A percentile compares a stretch with the other conserved stretches of the same genome.
Evolutionary conservation across 2,113 vertebrate genomes (phyloP).

Genomic region (Engraulis encrasicolus): DNA sequence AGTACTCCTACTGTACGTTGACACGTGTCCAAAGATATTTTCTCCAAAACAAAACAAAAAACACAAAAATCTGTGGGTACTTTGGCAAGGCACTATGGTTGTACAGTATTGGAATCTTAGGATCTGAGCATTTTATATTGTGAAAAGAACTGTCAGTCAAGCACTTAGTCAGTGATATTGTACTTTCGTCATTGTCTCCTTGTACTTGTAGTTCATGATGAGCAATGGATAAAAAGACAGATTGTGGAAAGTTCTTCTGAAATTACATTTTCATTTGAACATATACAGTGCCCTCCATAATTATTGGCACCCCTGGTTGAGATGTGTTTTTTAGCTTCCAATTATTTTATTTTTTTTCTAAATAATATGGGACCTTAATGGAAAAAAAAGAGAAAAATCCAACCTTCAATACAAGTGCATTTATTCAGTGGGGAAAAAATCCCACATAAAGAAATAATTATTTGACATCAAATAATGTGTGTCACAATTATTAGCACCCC

Average conservation of each 20-base stretch:
- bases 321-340: no score
- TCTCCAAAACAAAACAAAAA: not conserved
- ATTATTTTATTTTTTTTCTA: no score
- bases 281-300: no score
- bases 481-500: no score
- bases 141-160: not conserved
- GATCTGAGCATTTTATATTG: not conserved
- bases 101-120: not conserved
- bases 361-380: no score
- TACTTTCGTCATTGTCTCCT: not conserved
- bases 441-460: no score
- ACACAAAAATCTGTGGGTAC: not conserved
- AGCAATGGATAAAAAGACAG: not conserved
- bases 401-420: no score
- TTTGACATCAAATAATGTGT: no score
- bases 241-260: not conserved
- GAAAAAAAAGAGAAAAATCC: no score
- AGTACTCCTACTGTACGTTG: not conserved
- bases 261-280: not conserved
- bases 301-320: no score
- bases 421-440: no score
- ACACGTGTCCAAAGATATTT: not conserved
- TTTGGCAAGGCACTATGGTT: not conserved
- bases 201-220: not conserved
- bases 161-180: not conserved